A percentile compares a stretch with the other conserved stretches of the same genome.
These are phyloP conservation scores for Heliconius himera DNA, from an alignment of 1,140 invertebrate species.

Conservation along the genomic window DNA sequence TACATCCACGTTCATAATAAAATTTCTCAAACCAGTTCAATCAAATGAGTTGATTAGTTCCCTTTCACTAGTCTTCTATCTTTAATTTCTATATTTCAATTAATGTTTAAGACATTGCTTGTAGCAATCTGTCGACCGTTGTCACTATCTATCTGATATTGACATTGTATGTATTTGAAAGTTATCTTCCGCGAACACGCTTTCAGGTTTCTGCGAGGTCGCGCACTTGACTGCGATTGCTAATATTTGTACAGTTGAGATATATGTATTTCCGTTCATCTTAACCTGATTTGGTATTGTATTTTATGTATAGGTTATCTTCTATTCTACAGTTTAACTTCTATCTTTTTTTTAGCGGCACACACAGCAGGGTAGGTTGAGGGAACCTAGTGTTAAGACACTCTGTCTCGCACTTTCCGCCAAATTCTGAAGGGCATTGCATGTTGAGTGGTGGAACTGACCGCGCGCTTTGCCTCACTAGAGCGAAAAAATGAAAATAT, in stretches of 20 bases:
- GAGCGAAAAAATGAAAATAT: too few relatives aligned
- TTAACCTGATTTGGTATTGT: constrained; percentile 23
- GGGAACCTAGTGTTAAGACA: too few relatives aligned
- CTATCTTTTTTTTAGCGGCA: too few relatives aligned
- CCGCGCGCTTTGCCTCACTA: too few relatives aligned
- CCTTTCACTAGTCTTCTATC: constrained; percentile 34
- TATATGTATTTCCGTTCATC: constrained; percentile 12
- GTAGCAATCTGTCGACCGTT: constrained; percentile 13
- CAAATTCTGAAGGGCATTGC: too few relatives aligned
- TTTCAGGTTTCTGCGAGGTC: constrained; percentile 58
- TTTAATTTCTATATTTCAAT: constrained; percentile 26
- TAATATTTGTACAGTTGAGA: constrained; percentile 44
- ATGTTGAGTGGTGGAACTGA: too few relatives aligned
- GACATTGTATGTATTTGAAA: constrained; percentile 72
- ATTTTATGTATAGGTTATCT: not conserved
- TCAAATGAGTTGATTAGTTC: not conserved
- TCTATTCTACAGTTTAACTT: too few relatives aligned
- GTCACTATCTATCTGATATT: constrained; percentile 52
- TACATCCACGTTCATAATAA: not conserved
- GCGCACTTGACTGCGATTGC: constrained; percentile 49
- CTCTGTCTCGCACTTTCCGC: too few relatives aligned
- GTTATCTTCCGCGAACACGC: constrained; percentile 62
- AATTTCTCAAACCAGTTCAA: not conserved
- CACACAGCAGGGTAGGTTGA: too few relatives aligned
- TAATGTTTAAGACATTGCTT: constrained; percentile 19